Evolutionary conservation across 2,888 invertebrate species (phyloP), one percentile per base, ranked within the genome.

Genomic region (Emmelina monodactyla): DNA sequence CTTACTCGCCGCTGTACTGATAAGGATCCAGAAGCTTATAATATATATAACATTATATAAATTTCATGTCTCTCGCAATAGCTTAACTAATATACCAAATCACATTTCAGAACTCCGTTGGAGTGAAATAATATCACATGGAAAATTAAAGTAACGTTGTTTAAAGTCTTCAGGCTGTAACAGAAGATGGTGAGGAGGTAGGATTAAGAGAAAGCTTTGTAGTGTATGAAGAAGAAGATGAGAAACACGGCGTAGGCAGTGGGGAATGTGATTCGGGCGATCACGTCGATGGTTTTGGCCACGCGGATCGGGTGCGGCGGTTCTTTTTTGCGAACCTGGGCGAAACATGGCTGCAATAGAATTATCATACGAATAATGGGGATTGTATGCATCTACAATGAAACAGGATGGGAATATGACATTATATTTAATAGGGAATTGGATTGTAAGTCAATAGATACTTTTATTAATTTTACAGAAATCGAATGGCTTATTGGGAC

Each of bases 141-240:
- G 12, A 29, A 29, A 29, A 14, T 29, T 4, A 14, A 7, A 5
- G 12, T 29, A 11, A 6, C 12, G 3, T 5, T 13, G 2, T 29
- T 29, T 14, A 3, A 13, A 13, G 16, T 22, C 46, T 38, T 40
- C 43, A 40, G 40, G n/a, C n/a, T n/a, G n/a, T n/a, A n/a, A n/a
- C n/a, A n/a, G n/a, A n/a, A n/a, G n/a, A n/a, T 38, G 39, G 39
- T 37, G 28, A 40, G 39, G 47, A 58, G 65, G 62, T 64, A 62
- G 66, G 66, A 81, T 82, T 87, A 85, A 78, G 85, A 85, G 67
- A 89, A 90, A 79, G 90, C 91, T 78, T 92, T 92, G 83, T 94
- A 94, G 83, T 92, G 92, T 62, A 93, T 91, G 83, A 95, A 95
- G 85, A 95, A 95, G 83, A 94, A 94, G 70, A 93, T 90, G 61